Evolutionary conservation across 2,888 invertebrate genomes (phyloP), one percentile per base, ranked within the genome.

Genomic region (Colletes collaris): DNA sequence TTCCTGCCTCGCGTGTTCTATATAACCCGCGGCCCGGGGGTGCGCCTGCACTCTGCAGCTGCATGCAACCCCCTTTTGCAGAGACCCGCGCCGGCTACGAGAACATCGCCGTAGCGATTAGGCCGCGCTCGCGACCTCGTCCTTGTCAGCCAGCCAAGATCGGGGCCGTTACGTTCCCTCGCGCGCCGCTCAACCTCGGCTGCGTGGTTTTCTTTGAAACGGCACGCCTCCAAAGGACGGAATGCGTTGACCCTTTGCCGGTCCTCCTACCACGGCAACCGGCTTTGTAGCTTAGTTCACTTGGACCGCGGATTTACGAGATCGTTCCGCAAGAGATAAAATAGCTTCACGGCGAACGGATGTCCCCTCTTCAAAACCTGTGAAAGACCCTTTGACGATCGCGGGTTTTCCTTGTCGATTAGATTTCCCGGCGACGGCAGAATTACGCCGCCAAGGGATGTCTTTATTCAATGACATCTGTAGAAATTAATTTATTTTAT

Each of bases 91-190:
- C 27, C 59, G 59, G 56, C 60, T 71, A 67, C 67, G 67, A 59
- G 75, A 64, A 65, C 55, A 56, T 53, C 66, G 53, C 46, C 81
- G 75, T 53, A 74, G 65, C 82, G 80, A 83, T 86, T 84, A 86
- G 76, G 81, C 74, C 81, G 79, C 79, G 72, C 82, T 86, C 80
- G 79, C 86, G 86, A 86, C 86, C 86, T 86, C 84, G 86, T 86
- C 86, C 86, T 86, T 86, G 86, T 68, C 70, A 58, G 81, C 44
- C 58, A 69, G 60, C 79, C 86, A 82, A 86, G 86, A 86, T 79
- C 86, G 86, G 68, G 80, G 86, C 78, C 86, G 71, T 72, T 81
- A 67, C 74, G 56, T 72, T 76, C 55, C 68, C 72, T 71, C 76
- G 67, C 16, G 40, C 46, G 44, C 58, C 19, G 55, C 68, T 53